Conservation (phyloP, 2,797 vertebrate species). For the Molothrus aeneus region DNA sequence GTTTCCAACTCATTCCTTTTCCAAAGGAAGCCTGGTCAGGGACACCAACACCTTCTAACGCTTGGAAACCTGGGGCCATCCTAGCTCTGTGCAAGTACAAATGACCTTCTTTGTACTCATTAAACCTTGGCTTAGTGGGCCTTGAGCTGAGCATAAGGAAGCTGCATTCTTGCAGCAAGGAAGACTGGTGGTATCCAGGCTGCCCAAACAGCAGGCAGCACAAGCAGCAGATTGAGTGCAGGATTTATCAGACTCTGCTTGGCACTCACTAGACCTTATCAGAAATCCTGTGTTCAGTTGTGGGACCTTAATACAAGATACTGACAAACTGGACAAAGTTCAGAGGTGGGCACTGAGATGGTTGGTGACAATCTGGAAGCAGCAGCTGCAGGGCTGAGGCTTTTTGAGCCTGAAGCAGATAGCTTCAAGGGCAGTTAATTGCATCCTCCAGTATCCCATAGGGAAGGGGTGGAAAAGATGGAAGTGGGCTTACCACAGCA, state of each 20-base stretch:
- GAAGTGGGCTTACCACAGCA: background rate
- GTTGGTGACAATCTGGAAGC: background rate
- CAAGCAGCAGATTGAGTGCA: background rate
- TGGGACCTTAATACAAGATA: background rate
- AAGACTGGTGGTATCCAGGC: background rate
- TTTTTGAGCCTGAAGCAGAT: background rate
- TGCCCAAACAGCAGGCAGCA: background rate
- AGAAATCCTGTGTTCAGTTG: background rate
- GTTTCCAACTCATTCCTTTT: background rate
- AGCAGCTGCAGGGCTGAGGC: background rate
- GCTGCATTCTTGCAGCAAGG: background rate
- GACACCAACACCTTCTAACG: background rate
- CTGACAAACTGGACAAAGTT: background rate
- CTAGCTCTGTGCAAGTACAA: background rate
- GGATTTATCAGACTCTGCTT: background rate
- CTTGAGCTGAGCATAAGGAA: accelerated
- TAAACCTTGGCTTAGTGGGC: background rate
- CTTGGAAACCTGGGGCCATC: background rate
- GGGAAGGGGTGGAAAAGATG: background rate
- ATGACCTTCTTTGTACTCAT: background rate
- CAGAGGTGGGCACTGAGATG: background rate
- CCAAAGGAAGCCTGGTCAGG: background rate
- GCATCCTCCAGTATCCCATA: background rate
- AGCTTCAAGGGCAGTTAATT: background rate
- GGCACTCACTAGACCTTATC: background rate